Evolutionary conservation across 2,113 vertebrate genomes (phyloP).

Genomic region (Hydrolagus affinis): DNA sequence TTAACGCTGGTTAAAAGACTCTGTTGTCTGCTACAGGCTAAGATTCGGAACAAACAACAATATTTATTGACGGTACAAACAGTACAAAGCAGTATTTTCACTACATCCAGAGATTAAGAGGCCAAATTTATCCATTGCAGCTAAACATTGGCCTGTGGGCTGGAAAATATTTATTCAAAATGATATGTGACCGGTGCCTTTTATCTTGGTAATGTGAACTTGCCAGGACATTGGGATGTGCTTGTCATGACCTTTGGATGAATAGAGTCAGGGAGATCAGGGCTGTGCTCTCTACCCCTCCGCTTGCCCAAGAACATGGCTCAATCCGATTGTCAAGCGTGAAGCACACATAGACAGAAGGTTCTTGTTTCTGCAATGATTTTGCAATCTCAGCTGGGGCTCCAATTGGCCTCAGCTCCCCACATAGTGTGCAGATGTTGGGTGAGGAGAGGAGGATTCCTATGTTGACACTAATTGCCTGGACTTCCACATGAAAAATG

Average conservation of each 20-base stretch:
- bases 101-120: conserved; percentile 57
- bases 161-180: conserved; percentile 49
- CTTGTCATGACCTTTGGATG: too few species aligned
- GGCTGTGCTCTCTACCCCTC: too few species aligned
- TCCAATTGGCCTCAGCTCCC: background rate
- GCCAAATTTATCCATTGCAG: conserved; percentile 48
- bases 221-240: too few species aligned
- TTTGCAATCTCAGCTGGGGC: background rate
- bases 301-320: too few species aligned
- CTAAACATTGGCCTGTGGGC: conserved; percentile 18
- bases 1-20: conserved; percentile 54
- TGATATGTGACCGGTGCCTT: conserved; percentile 32
- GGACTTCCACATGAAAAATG: background rate
- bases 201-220: too few species aligned
- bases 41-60: conserved; percentile 79
- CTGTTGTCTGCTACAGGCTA: conserved; percentile 60
- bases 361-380: too few species aligned
- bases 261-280: too few species aligned
- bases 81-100: conserved; percentile 53
- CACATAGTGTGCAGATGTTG: too few species aligned
- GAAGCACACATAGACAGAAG: too few species aligned
- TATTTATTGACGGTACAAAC: conserved; percentile 74
- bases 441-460: background rate
- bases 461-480: background rate
- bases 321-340: too few species aligned